These are phyloP conservation scores for Enchytraeus crypticus DNA, from an alignment of 2,888 invertebrate species.

Conservation along the genomic window DNA sequence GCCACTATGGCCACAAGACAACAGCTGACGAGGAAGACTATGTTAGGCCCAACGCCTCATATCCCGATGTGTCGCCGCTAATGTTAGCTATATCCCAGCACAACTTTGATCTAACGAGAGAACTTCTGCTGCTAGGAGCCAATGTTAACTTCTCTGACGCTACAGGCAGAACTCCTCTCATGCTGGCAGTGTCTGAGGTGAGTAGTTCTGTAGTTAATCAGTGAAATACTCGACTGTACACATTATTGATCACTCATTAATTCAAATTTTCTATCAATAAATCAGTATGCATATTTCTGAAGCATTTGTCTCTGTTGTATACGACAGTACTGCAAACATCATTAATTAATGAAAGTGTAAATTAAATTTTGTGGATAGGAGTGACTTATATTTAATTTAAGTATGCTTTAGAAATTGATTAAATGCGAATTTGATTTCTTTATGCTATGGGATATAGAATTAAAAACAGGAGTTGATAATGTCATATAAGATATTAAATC, in stretches of 20 bases:
- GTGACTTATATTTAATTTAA: too few species aligned
- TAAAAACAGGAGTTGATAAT: too few species aligned
- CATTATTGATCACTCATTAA: not conserved
- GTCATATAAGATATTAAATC: too few species aligned
- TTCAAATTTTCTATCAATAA: not conserved
- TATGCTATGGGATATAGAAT: too few species aligned
- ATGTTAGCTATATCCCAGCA: constrained; percentile 44
- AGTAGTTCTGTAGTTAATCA: too few species aligned
- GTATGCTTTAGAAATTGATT: too few species aligned
- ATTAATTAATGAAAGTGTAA: too few species aligned
- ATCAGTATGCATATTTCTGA: not conserved
- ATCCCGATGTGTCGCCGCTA: constrained; percentile 34
- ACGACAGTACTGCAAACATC: too few species aligned
- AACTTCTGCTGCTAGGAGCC: constrained; percentile 44
- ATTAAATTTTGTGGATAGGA: too few species aligned
- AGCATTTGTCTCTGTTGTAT: too few species aligned
- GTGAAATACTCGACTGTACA: not conserved
- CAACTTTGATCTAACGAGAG: constrained; percentile 41
- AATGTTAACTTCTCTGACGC: constrained; percentile 46
- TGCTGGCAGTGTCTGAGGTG: constrained; percentile 49
- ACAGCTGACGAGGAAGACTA: not conserved
- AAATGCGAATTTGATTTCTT: too few species aligned
- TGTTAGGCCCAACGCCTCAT: not conserved
- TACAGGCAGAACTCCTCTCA: constrained; percentile 45
- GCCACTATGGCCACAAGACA: constrained; percentile 9